Evolutionary conservation across 37 sponge, comb jelly and placozoan genomes (phyloP).

Genomic region (Agelas oroides): DNA sequence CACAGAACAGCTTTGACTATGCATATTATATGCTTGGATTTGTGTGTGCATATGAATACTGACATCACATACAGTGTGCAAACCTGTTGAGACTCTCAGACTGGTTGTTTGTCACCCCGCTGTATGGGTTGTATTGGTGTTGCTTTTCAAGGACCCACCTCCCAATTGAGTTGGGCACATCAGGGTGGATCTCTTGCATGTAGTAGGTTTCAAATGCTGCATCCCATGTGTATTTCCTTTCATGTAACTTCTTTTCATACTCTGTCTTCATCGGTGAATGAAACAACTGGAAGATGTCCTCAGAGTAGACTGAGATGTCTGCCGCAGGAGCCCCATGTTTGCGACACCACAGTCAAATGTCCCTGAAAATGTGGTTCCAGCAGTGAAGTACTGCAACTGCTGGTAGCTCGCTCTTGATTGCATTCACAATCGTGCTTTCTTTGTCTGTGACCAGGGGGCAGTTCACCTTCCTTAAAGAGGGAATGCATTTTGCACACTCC

Average conservation of each 20-base stretch:
- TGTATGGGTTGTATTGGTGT: constrained; percentile 58
- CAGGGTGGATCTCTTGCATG: constrained; percentile 25
- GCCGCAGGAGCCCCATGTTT: constrained; percentile 49
- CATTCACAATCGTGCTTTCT: constrained; percentile 38
- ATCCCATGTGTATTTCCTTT: neutral
- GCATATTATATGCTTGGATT: too few species aligned
- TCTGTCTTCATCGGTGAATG: neutral
- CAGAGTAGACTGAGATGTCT: constrained; percentile 53
- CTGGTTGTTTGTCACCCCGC: constrained; percentile 76
- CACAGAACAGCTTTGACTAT: too few species aligned
- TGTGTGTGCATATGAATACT: too few species aligned
- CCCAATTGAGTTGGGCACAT: constrained; percentile 17
- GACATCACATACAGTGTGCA: too few species aligned
- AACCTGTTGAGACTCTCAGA: constrained; percentile 54
- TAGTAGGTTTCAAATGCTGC: constrained; percentile 43
- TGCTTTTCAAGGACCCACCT: constrained; percentile 48
- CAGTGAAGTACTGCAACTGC: constrained; percentile 20
- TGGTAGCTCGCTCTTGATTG: constrained; percentile 32
- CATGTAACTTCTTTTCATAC: constrained; percentile 5
- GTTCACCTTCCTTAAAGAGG: constrained; percentile 16
- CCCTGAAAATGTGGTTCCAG: constrained; percentile 62
- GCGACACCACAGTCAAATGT: constrained; percentile 29
- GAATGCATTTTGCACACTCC: constrained; percentile 1
- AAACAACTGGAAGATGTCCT: constrained; percentile 28
- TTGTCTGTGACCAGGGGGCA: constrained; percentile 24